Evolutionary conservation across 2,113 vertebrate species (phyloP).

Genomic region (Zosterops japonicus): DNA sequence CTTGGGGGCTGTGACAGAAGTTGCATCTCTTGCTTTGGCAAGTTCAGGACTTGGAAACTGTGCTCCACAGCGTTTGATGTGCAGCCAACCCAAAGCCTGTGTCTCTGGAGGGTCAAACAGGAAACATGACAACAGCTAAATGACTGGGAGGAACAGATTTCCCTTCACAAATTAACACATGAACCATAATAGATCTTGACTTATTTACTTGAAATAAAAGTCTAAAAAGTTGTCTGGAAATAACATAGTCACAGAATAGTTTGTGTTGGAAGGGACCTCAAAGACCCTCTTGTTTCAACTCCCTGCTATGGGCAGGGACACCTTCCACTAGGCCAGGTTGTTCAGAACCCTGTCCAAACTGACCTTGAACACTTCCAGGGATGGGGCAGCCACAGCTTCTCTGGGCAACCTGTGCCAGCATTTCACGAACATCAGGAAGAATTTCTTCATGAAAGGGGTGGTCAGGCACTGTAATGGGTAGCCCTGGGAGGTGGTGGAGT

Average conservation of each 20-base stretch:
- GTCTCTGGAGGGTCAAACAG: not conserved
- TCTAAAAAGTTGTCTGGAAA: not conserved
- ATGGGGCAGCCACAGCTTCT: not conserved
- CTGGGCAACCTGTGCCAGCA: accelerated
- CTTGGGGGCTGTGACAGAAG: not conserved
- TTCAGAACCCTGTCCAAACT: not conserved
- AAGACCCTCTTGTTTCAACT: accelerated
- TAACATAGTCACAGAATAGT: not conserved
- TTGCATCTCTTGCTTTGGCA: not conserved
- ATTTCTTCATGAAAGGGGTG: not conserved
- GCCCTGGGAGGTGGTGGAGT: not conserved
- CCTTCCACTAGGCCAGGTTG: not conserved
- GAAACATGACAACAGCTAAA: not conserved
- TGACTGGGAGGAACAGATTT: not conserved
- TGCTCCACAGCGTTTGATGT: not conserved
- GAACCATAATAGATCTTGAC: not conserved
- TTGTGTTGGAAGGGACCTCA: not conserved
- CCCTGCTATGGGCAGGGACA: not conserved
- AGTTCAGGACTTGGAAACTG: not conserved
- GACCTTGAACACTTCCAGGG: not conserved
- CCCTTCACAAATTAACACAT: not conserved
- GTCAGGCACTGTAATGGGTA: not conserved
- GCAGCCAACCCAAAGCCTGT: not conserved
- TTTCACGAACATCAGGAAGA: not conserved
- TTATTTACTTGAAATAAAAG: not conserved